phyloP scores from a whole-genome alignment of 2,113 vertebrate species.

The Natator depressus region DNA sequence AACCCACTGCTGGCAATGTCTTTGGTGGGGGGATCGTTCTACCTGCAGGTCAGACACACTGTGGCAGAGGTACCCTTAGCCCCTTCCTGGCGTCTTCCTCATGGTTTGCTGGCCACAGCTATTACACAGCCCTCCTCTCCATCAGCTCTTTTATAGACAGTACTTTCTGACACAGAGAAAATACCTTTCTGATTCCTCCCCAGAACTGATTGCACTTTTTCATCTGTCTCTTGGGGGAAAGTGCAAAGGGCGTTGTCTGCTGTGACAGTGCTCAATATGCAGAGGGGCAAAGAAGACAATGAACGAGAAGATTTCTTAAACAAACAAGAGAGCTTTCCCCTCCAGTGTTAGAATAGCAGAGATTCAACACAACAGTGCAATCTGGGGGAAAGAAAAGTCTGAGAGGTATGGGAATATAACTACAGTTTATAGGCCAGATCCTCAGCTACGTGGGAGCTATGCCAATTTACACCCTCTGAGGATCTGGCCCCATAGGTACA shows the following conservation, averaged over 20 bases:
- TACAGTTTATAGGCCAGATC: neutral
- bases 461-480: no score
- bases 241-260: constrained; percentile 16
- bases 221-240: constrained; percentile 30
- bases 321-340: neutral
- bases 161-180: neutral
- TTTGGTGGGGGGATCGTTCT: neutral
- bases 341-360: neutral
- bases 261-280: constrained; percentile 14
- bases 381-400: rapidly evolving
- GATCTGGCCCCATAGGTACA: neutral
- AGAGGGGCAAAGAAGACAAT: neutral
- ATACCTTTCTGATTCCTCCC: neutral
- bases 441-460: neutral
- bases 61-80: neutral
- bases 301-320: neutral
- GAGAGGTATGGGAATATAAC: neutral
- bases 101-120: neutral
- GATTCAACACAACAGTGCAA: neutral
- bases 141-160: neutral
- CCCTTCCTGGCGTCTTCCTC: rapidly evolving
- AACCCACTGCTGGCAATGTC: neutral
- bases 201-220: neutral
- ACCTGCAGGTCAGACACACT: rapidly evolving
- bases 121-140: constrained; percentile 22